Evolutionary conservation across 2,113 vertebrate species (phyloP).

Genomic region (Apodemus sylvaticus): DNA sequence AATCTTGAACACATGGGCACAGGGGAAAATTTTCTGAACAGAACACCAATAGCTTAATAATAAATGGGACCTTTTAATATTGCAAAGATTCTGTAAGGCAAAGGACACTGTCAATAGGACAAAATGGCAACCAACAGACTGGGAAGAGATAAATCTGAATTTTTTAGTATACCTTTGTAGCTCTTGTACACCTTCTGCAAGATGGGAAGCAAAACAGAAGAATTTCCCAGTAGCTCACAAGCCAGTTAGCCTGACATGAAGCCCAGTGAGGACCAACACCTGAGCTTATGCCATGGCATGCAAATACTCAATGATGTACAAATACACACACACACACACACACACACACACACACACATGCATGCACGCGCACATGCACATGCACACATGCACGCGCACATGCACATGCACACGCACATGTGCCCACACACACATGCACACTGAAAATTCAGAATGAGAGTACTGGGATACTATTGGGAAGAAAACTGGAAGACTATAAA

Average conservation of each 20-base stretch:
- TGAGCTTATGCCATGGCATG: neutral
- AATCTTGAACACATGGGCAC: too few relatives aligned
- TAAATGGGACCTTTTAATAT: too few relatives aligned
- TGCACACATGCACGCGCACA: too few relatives aligned
- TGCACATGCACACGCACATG: neutral
- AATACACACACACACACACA: neutral
- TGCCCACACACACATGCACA: neutral
- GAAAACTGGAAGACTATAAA: neutral
- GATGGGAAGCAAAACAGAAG: neutral
- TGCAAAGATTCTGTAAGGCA: too few relatives aligned
- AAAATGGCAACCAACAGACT: too few relatives aligned
- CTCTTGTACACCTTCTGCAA: neutral
- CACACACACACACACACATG: neutral
- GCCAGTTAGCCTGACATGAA: neutral
- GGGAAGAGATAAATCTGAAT: neutral
- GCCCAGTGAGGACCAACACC: neutral
- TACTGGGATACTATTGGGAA: neutral
- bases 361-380: neutral
- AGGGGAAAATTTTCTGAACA: too few relatives aligned
- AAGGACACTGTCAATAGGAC: too few relatives aligned
- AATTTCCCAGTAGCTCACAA: neutral
- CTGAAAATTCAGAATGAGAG: neutral
- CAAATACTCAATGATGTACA: neutral
- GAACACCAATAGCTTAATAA: too few relatives aligned
- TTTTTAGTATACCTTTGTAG: neutral